Evolutionary conservation across 1,140 invertebrate genomes (phyloP).

Genomic region (Adoxophyes honmai): DNA sequence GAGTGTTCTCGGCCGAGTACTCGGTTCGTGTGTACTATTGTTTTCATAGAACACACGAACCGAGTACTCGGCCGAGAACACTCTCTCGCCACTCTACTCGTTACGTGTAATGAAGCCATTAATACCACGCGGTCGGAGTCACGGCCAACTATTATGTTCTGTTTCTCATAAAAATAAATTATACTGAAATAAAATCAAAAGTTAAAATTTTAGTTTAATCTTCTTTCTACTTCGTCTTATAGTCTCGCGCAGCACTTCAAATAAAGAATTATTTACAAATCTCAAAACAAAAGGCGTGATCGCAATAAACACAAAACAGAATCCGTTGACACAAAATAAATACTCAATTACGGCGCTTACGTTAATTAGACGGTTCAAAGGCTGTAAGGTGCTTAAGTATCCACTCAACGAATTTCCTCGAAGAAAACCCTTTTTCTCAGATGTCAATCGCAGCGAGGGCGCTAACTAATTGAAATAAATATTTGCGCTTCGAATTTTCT

Average conservation of each 20-base stretch:
- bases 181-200: no score
- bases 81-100: no score
- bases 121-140: no score
- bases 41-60: no score
- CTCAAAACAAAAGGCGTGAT: conserved; percentile 4
- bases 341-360: conserved; percentile 42
- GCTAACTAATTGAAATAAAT: conserved; percentile 72
- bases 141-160: no score
- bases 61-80: no score
- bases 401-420: conserved; percentile 54
- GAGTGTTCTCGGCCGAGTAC: no score
- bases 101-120: no score
- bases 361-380: conserved; percentile 65
- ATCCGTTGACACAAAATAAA: conserved; percentile 23
- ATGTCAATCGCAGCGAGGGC: conserved; percentile 62
- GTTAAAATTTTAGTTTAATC: no score
- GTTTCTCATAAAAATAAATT: no score
- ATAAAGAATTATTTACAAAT: not conserved
- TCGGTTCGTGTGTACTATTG: no score
- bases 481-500: conserved; percentile 66
- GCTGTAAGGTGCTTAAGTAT: conserved; percentile 44
- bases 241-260: not conserved
- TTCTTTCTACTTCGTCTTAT: no score
- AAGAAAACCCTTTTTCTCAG: conserved; percentile 67
- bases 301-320: not conserved